These are phyloP conservation scores for Nothobranchius kuhntae DNA, from an alignment of 2,113 vertebrate genomes.

Conservation along the genomic window DNA sequence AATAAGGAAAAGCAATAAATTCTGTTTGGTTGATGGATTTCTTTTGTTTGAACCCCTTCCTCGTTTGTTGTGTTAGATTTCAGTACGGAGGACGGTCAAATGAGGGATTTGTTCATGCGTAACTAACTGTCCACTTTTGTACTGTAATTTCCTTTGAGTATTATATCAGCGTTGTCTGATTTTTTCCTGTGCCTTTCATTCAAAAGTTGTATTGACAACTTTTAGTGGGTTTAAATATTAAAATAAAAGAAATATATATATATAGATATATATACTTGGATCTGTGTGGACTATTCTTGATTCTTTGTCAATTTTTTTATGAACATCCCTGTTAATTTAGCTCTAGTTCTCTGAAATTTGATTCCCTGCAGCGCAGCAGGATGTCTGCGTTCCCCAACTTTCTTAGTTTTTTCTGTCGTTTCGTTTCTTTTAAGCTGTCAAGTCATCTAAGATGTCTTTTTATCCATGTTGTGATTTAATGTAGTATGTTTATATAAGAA, in stretches of 20 bases:
- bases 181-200: constrained; percentile 96
- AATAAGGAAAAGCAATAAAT: constrained; percentile 88
- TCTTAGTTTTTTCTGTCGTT: background rate
- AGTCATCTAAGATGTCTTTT: constrained; percentile 33
- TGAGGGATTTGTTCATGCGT: constrained; percentile 90
- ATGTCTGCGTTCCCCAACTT: constrained; percentile 49
- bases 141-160: constrained; percentile 91
- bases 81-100: constrained; percentile 69
- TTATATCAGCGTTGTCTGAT: constrained; percentile 96
- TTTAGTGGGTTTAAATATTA: constrained; percentile 96
- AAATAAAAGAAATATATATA: constrained; percentile 79
- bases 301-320: constrained; percentile 24
- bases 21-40: constrained; percentile 80
- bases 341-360: constrained; percentile 32
- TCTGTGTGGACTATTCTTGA: constrained; percentile 65
- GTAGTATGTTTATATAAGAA: constrained; percentile 3
- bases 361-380: constrained; percentile 58
- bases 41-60: constrained; percentile 70
- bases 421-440: constrained; percentile 40
- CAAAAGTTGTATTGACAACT: constrained; percentile 97
- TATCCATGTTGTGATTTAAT: background rate
- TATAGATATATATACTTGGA: constrained; percentile 53
- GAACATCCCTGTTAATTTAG: constrained; percentile 12
- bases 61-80: constrained; percentile 70
- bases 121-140: constrained; percentile 92